These are phyloP conservation scores for Hybognathus amarus DNA, from an alignment of 2,797 vertebrate genomes.

Conservation along the genomic window DNA sequence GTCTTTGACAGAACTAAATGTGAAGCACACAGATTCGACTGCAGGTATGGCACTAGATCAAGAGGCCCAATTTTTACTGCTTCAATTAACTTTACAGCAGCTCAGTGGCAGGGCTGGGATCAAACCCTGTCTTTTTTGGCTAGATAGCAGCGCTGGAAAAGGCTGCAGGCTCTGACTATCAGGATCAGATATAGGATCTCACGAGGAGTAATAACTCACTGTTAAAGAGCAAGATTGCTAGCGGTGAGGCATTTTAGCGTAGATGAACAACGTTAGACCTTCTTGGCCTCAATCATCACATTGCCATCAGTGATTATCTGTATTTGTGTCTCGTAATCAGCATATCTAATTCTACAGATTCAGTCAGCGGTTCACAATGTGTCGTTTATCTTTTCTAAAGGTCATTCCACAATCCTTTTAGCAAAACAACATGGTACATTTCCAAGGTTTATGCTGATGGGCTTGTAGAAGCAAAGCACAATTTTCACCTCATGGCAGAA, in stretches of 20 bases:
- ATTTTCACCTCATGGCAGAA: slow-evolving; percentile 57
- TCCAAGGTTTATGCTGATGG: slow-evolving; percentile 30
- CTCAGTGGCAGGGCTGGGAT: slow-evolving; percentile 16
- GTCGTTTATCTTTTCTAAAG: slow-evolving; percentile 25
- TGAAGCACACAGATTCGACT: slow-evolving; percentile 24
- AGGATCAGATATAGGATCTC: slow-evolving; percentile 21
- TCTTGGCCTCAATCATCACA: slow-evolving; percentile 31
- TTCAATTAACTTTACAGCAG: slow-evolving; percentile 46
- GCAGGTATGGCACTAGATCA: slow-evolving; percentile 41
- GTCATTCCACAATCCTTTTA: slow-evolving; percentile 40
- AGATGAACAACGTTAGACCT: slow-evolving; percentile 27
- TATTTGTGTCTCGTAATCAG: slow-evolving; percentile 20
- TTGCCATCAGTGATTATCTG: slow-evolving; percentile 13
- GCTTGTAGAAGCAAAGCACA: slow-evolving; percentile 39
- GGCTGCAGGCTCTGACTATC: slow-evolving; percentile 25
- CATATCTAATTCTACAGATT: slow-evolving; percentile 20
- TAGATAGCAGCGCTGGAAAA: slow-evolving; percentile 13
- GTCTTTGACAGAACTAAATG: slow-evolving; percentile 48
- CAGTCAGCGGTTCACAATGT: slow-evolving; percentile 8
- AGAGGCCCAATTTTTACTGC: slow-evolving; percentile 37
- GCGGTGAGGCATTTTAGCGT: neutral
- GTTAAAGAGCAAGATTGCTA: slow-evolving; percentile 30
- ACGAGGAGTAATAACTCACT: slow-evolving; percentile 22
- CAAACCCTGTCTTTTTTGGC: neutral
- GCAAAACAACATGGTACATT: slow-evolving; percentile 26